Evolutionary conservation across 2,888 invertebrate genomes (phyloP).

Genomic region (Craniophora ligustri): DNA sequence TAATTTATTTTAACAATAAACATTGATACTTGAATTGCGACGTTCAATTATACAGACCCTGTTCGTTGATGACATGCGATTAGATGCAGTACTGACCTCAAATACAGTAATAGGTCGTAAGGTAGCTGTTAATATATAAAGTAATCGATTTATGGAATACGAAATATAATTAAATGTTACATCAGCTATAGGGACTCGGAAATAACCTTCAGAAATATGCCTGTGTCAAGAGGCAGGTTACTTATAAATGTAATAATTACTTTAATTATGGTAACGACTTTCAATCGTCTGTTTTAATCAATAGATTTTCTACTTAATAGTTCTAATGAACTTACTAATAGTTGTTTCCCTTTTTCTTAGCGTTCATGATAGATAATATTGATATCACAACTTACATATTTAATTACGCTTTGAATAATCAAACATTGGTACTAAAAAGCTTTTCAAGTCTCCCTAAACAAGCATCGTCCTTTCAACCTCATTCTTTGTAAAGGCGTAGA

Average conservation of each 20-base stretch:
- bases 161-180: slow-evolving; percentile 27
- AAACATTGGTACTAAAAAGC: too few species aligned
- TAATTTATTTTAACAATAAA: slow-evolving; percentile 55
- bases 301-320: background rate
- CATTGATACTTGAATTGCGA: slow-evolving; percentile 63
- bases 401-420: too few species aligned
- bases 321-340: too few species aligned
- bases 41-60: slow-evolving; percentile 50
- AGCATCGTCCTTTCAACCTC: background rate
- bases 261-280: slow-evolving; percentile 10
- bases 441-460: too few species aligned
- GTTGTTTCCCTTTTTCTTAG: too few species aligned
- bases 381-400: too few species aligned
- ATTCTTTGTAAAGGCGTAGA: background rate
- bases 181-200: slow-evolving; percentile 16
- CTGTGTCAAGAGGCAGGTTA: slow-evolving; percentile 1
- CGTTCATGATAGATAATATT: too few species aligned
- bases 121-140: slow-evolving; percentile 10
- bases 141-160: slow-evolving; percentile 21
- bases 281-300: slow-evolving; percentile 9
- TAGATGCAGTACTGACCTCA: slow-evolving; percentile 54
- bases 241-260: background rate
- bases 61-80: slow-evolving; percentile 45
- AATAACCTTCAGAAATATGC: slow-evolving; percentile 15
- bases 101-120: slow-evolving; percentile 20